A percentile compares a stretch with the other conserved stretches of the same genome.
Evolutionary conservation across 2,113 vertebrate species (phyloP).

Genomic region (Semnornis frantzii): DNA sequence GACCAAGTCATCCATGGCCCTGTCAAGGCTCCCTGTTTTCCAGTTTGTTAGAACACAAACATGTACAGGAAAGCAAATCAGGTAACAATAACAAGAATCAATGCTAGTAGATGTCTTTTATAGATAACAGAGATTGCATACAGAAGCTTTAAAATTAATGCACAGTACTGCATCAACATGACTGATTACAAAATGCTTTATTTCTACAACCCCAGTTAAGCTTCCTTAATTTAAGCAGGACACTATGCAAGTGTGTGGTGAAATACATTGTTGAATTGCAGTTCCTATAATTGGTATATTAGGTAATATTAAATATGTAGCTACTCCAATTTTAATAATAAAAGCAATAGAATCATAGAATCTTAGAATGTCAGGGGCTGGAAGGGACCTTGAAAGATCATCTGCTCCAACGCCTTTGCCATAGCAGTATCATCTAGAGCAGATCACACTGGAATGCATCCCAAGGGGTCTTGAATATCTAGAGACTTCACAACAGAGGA

Average conservation of each 20-base stretch:
- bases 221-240: neutral
- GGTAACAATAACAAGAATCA: neutral
- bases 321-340: neutral
- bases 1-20: too few species aligned
- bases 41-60: neutral
- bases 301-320: neutral
- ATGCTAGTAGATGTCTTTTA: neutral
- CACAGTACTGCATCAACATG: fast-evolving
- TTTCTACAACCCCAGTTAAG: neutral
- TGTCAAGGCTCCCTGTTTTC: neutral
- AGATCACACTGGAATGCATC: too few species aligned
- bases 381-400: too few species aligned
- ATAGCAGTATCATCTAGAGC: too few species aligned
- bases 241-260: neutral
- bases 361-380: too few species aligned
- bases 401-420: too few species aligned
- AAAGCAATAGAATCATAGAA: neutral
- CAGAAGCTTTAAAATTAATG: neutral
- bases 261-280: neutral
- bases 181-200: neutral
- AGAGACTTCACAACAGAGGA: too few species aligned
- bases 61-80: neutral
- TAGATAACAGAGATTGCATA: neutral
- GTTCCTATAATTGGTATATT: neutral
- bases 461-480: too few species aligned